Conservation (phyloP, 2,113 vertebrate species). For the Okapia johnstoni region DNA sequence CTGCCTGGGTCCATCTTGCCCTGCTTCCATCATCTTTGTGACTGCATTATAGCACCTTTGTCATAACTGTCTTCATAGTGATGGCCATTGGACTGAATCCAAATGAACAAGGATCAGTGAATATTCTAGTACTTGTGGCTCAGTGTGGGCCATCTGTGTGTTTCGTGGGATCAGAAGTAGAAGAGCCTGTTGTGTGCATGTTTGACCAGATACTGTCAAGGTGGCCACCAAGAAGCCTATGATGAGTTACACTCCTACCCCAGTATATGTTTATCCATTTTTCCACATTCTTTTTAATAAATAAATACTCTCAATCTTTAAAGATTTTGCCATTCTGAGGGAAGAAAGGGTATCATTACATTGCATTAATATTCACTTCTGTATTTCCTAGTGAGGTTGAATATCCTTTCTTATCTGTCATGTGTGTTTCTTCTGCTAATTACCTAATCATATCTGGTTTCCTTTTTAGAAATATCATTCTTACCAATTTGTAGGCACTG, state of each 20-base stretch:
- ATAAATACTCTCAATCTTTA: not conserved
- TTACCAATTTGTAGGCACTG: not conserved
- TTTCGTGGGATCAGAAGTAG: not conserved
- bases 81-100: not conserved
- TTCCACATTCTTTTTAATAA: not conserved
- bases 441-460: not conserved
- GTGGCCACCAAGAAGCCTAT: not conserved
- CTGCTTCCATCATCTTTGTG: not conserved
- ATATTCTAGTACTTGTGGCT: not conserved
- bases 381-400: not conserved
- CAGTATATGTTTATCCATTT: not conserved
- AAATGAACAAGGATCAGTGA: not conserved
- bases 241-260: not conserved
- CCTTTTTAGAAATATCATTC: not conserved
- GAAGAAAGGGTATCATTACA: not conserved
- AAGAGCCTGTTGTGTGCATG: not conserved
- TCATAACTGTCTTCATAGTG: not conserved
- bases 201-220: not conserved
- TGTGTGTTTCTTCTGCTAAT: not conserved
- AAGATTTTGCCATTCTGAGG: not conserved
- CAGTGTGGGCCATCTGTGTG: not conserved
- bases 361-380: not conserved
- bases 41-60: not conserved
- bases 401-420: not conserved
- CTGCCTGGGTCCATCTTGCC: not conserved